A percentile compares a stretch with the other conserved stretches of the same genome.
Conservation (phyloP, 2,797 vertebrate genomes). For the Vespertilio murinus region DNA sequence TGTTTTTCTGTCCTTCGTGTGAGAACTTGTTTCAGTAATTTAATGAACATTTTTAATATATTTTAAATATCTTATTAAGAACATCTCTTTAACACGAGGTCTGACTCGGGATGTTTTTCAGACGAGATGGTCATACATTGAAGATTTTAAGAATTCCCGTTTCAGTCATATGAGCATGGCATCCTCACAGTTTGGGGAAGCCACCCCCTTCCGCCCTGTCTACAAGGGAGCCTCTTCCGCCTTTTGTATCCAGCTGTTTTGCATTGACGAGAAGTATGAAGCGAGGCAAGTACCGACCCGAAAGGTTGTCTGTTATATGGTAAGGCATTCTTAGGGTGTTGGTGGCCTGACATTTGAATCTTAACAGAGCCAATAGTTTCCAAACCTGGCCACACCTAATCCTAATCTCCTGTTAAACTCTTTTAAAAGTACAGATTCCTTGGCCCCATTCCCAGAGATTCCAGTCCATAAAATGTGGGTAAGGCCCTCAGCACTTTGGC, state of each 20-base stretch:
- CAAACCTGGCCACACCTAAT: neutral
- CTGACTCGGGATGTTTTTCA: neutral
- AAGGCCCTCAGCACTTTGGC: neutral
- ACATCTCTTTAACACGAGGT: neutral
- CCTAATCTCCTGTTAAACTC: neutral
- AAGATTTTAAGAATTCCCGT: neutral
- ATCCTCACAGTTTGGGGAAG: neutral
- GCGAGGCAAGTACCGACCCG: conserved; percentile 84
- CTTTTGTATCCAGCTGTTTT: conserved; percentile 90
- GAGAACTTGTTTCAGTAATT: neutral
- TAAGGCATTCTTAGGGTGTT: neutral
- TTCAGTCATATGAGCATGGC: neutral
- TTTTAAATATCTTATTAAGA: conserved; percentile 45
- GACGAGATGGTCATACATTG: neutral
- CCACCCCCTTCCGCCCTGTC: conserved; percentile 61
- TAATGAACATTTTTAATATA: neutral
- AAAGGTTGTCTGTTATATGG: neutral
- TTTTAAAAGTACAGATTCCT: neutral
- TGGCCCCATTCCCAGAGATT: neutral
- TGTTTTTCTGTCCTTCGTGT: neutral
- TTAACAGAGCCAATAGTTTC: neutral
- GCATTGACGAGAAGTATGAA: conserved; percentile 89
- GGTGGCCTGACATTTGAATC: neutral
- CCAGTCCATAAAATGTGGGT: neutral
- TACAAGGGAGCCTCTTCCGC: conserved; percentile 80